A percentile compares a stretch with the other conserved stretches of the same genome.
Evolutionary conservation across 1,140 invertebrate genomes (phyloP).

Genomic region (Cryptotermes secundus): DNA sequence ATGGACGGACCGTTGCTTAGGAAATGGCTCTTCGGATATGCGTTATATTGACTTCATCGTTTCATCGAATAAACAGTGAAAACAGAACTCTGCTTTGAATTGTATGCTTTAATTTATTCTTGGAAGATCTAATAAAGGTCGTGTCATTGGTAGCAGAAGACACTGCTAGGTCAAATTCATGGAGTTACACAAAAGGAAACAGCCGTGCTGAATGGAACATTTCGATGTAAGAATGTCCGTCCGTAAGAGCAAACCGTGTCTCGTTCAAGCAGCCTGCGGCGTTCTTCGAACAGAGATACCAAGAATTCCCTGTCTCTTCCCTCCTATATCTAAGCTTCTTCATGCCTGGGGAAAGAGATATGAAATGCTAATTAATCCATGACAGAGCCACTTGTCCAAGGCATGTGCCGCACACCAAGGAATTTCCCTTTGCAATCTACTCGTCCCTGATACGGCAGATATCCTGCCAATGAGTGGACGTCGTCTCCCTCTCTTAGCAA

Average conservation of each 20-base stretch:
- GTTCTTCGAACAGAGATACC: not conserved
- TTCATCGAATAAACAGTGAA: not conserved
- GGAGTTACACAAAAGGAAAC: not conserved
- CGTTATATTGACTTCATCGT: not conserved
- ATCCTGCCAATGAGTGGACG: not conserved
- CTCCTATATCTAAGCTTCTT: too few species aligned
- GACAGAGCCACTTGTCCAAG: not conserved
- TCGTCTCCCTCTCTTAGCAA: not conserved
- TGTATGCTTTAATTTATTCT: not conserved
- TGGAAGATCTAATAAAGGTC: not conserved
- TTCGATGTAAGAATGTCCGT: not conserved
- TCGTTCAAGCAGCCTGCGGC: too few species aligned
- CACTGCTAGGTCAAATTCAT: not conserved
- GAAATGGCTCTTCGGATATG: too few species aligned
- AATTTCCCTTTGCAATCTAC: not conserved
- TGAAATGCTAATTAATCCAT: not conserved
- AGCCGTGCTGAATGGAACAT: not conserved
- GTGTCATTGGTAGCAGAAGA: not conserved
- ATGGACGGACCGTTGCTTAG: too few species aligned
- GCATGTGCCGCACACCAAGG: not conserved
- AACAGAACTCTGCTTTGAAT: not conserved
- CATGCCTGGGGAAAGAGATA: not conserved
- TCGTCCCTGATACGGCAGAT: not conserved
- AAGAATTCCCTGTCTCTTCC: not conserved
- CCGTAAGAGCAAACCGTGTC: too few species aligned